These are phyloP conservation scores for Mizuhopecten yessoensis DNA, from an alignment of 1,140 invertebrate species.

Conservation along the genomic window DNA sequence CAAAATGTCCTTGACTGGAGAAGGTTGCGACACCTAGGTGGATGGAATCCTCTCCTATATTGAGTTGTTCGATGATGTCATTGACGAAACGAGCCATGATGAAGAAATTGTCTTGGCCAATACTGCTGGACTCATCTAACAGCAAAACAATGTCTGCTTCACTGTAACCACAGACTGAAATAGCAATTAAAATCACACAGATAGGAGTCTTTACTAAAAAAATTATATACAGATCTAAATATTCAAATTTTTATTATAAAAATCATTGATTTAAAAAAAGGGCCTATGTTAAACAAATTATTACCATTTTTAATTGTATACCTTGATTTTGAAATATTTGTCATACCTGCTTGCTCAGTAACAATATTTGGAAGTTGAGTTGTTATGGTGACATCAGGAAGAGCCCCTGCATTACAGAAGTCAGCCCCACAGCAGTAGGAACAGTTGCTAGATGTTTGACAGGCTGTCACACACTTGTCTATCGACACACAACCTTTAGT, in stretches of 20 bases:
- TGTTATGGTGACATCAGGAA: background rate
- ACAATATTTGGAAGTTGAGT: background rate
- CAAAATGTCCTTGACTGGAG: background rate
- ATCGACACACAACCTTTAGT: slow-evolving; percentile 35
- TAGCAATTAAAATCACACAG: background rate
- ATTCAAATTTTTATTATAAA: background rate
- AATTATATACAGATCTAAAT: too few relatives aligned
- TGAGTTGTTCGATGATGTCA: background rate
- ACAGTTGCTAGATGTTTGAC: slow-evolving; percentile 15
- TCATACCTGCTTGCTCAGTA: background rate
- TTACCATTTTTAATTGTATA: background rate
- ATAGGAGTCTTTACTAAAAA: too few relatives aligned
- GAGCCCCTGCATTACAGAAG: background rate
- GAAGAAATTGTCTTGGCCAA: slow-evolving; percentile 1
- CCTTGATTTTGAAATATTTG: too few relatives aligned
- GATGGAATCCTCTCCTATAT: slow-evolving; percentile 44
- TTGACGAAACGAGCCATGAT: background rate
- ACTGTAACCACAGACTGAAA: slow-evolving; percentile 50
- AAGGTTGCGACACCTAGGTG: slow-evolving; percentile 42
- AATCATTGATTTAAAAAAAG: background rate
- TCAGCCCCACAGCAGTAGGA: slow-evolving; percentile 41
- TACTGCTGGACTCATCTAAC: slow-evolving; percentile 47
- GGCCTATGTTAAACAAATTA: background rate
- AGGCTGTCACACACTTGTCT: background rate
- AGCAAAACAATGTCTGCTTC: slow-evolving; percentile 47